Percentiles rank a stretch among this genome's conserved stretches.
Conservation (phyloP, 2,113 vertebrate species). For the Hypomesus transpacificus region DNA sequence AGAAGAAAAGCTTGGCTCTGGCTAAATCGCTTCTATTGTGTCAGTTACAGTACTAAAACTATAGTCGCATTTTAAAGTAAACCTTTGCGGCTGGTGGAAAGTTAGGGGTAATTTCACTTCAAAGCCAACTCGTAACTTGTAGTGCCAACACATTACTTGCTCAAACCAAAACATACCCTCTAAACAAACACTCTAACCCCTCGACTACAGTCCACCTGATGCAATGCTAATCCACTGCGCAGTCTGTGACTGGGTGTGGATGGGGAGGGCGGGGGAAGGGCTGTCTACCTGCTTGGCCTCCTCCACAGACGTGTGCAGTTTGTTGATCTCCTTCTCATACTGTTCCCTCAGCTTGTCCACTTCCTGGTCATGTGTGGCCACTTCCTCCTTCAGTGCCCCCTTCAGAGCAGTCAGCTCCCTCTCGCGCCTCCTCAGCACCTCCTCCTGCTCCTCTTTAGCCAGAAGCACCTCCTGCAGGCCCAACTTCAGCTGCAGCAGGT, state of each 20-base stretch:
- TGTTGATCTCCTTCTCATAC: conserved; percentile 80
- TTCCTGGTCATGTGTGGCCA: conserved; percentile 90
- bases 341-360: conserved; percentile 90
- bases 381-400: conserved; percentile 94
- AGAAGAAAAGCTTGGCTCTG: not conserved
- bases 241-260: conserved; percentile 32
- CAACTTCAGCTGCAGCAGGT: conserved; percentile 83
- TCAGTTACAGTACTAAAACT: not conserved
- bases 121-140: conserved; percentile 22
- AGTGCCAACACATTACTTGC: conserved; percentile 22
- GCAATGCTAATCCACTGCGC: conserved; percentile 42
- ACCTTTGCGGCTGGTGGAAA: conserved; percentile 22
- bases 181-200: not conserved
- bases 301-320: conserved; percentile 74
- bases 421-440: conserved; percentile 85
- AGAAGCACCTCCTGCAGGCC: conserved; percentile 82
- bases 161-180: conserved; percentile 25
- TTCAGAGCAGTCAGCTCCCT: conserved; percentile 91
- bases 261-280: conserved; percentile 19
- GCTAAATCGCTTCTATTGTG: conserved; percentile 5
- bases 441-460: conserved; percentile 88
- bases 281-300: conserved; percentile 81
- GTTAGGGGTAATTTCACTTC: conserved; percentile 32
- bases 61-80: not conserved
- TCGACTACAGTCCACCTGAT: conserved; percentile 22